Evolutionary conservation across 1,140 invertebrate genomes (phyloP).

Genomic region (Macrosteles quadrilineatus): DNA sequence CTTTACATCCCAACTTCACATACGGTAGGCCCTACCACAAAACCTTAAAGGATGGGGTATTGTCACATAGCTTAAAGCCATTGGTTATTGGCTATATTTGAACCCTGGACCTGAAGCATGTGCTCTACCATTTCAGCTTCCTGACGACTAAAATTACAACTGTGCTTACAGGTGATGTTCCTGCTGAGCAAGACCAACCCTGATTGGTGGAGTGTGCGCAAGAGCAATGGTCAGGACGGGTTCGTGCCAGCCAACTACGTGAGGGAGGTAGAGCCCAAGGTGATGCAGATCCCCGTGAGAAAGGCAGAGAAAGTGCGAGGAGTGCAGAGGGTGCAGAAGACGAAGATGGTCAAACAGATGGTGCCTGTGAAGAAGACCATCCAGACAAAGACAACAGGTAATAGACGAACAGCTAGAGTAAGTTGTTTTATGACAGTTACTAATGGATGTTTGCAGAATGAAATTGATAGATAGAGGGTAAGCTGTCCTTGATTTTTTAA

Average conservation of each 20-base stretch:
- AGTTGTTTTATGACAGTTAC: background rate
- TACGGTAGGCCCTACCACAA: no score
- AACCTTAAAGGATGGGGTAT: no score
- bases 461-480: background rate
- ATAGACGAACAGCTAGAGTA: no score
- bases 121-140: no score
- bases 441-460: no score
- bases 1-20: no score
- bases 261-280: constrained; percentile 86
- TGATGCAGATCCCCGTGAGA: constrained; percentile 78
- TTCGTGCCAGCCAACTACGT: constrained; percentile 99
- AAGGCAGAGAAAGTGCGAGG: constrained; percentile 81
- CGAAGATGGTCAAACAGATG: constrained; percentile 82
- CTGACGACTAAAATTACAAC: no score
- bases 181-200: constrained; percentile 92
- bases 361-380: constrained; percentile 67
- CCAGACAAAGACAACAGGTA: constrained; percentile 38
- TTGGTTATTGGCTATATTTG: no score
- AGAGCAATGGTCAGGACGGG: constrained; percentile 87
- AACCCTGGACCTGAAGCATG: no score
- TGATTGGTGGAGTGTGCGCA: constrained; percentile 98
- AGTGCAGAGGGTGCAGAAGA: constrained; percentile 85
- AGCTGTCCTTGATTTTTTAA: no score
- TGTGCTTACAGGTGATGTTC: constrained; percentile 85
- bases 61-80: no score